Base-by-base conservation (phyloP, 2,113 vertebrate genomes). In the Lynx canadensis region DNA sequence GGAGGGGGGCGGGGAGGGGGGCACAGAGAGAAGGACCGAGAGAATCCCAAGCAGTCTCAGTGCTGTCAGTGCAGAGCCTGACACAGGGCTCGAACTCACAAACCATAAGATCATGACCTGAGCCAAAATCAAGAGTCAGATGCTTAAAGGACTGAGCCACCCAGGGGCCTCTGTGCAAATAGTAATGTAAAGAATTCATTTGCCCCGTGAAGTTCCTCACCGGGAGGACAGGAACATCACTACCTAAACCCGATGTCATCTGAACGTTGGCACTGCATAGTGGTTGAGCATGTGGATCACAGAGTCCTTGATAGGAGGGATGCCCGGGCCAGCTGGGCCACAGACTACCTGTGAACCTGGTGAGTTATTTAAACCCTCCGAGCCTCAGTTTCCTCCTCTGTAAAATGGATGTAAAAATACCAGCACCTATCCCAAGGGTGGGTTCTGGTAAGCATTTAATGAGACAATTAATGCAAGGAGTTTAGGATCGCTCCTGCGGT, bases 361-460 rank as follows among this genome's bases (percentile, higher is more conserved):
- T 60, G 36, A 91, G 52, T 33, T 57, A 76, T n/a, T 65, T 41
- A 95, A 95, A 80, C 48, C 3, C 45, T 90, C 65, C 27, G 55
- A 78, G 16, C 15, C 76, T 96, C 76, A n/a, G 7, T 90, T 91
- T 78, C 82, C 31, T 69, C 80, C 4, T 91, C 50, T 96, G 2
- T 65, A 79, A 94, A 96, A 93, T n/a, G 29, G 33, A 88, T 41
- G 14, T 52, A 10, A 69, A 48, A 60, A 55, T 52, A 71, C 29
- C 45, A 74, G 1, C 19, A 91, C 29, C 48, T 71, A 25, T 16
- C 38, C 69, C 66, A 65, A 18, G 29, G 36, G 27, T 63, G 13
- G 16, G n/a, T 63, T 71, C 90, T 82, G 76, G 31, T 79, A 94
- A 94, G 55, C 68, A 85, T 66, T 84, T 85, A 96, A 81, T 45